Evolutionary conservation across 2,113 vertebrate genomes (phyloP), one percentile per base, ranked within the genome.

Genomic region (Gymnorhina tibicen): DNA sequence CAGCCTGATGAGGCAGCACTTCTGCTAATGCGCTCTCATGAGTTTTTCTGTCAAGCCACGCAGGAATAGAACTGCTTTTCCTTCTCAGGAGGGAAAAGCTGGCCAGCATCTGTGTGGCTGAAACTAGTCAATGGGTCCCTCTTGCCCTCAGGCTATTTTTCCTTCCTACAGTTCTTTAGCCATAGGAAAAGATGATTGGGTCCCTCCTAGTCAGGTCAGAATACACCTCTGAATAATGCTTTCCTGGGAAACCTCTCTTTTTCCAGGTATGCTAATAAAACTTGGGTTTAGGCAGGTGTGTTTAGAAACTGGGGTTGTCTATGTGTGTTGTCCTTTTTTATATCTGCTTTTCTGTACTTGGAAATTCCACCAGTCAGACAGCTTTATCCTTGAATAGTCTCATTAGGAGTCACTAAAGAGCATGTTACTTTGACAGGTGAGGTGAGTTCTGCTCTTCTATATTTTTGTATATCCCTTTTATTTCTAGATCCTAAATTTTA

Each of bases 161-260:
- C 30, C 39, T 62, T 17, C 16, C 15, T 6, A 7, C 5, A 13
- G 11, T 44, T 76, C 18, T 47, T 63, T 47, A 75, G 33, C n/a
- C 13, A 28, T 3, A 52, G 22, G 13, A 70, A 56, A 44, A 11
- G 18, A 12, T 1, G 1, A 1, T 13, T 39, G 6, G 1, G 4
- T 46, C 3, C 2, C 2, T 82, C 4, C 8, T 49, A 56, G 11
- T 23, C 35, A 47, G 8, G 6, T 56, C 33, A 77, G 28, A 49
- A 1, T 46, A 35, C 9, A 50, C 11, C 19, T 66, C 28, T 63
- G 35, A 83, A 49, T 18, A 49, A 44, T 2, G 3, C 1, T 68
- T 68, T 44, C 19, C 11, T 69, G 23, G 47, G 17, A 91, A 78
- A 12, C 3, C 9, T 35, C 21, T 63, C 17, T 49, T 47, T 1